Evolutionary conservation across 2,888 invertebrate genomes (phyloP).

Genomic region (Ennomos fuscantarius): DNA sequence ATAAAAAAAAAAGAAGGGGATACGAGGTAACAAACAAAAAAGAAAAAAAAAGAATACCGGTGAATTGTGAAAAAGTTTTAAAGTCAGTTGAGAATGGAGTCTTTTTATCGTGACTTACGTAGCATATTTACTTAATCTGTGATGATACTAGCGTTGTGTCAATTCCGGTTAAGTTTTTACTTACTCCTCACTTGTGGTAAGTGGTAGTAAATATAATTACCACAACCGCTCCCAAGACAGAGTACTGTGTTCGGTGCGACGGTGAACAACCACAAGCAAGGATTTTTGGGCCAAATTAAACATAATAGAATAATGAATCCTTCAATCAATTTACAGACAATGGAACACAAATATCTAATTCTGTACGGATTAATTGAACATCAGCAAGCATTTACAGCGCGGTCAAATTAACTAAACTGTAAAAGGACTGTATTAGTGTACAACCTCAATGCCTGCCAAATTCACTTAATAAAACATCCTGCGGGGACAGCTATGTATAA

Average conservation of each 20-base stretch:
- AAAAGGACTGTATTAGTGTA: not conserved
- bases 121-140: too few species aligned
- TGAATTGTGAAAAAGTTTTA: too few species aligned
- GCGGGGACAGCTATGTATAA: too few species aligned
- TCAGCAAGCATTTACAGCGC: constrained; percentile 1
- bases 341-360: constrained; percentile 26
- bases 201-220: constrained; percentile 18
- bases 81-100: too few species aligned
- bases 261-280: constrained; percentile 9
- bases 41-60: too few species aligned
- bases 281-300: constrained; percentile 24
- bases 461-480: not conserved
- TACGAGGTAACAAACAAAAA: too few species aligned
- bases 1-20: too few species aligned
- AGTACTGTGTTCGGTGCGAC: constrained; percentile 7
- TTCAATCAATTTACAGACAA: constrained; percentile 27
- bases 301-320: constrained; percentile 18
- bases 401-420: constrained; percentile 5
- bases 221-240: constrained; percentile 11
- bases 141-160: too few species aligned
- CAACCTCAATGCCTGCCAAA: too few species aligned
- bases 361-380: constrained; percentile 21
- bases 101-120: too few species aligned
- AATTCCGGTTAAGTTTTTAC: too few species aligned
- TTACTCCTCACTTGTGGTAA: too few species aligned